Base-by-base conservation (phyloP, 2,113 vertebrate species). In the Glaucidium brasilianum region DNA sequence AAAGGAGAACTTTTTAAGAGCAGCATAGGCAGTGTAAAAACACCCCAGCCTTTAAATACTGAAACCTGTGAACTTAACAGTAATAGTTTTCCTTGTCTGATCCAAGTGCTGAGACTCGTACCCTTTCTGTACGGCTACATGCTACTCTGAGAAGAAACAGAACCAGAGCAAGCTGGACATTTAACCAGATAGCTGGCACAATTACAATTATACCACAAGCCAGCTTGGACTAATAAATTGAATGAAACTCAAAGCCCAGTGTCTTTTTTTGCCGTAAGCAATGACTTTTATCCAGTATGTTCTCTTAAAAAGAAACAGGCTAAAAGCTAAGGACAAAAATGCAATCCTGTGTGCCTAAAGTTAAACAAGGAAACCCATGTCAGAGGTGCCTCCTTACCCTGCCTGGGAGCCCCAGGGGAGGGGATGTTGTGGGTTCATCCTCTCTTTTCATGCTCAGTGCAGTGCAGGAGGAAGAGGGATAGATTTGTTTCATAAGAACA, bases 241-340 rank as follows among this genome's bases (percentile, higher is more conserved):
- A 91, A 81, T 58, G 88, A 95, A 95, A 96, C 84, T 95, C 83
- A 89, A 96, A 92, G 89, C 73, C 80, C 80, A 91, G 66, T 88
- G 92, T 90, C 90, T 93, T 89, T 94, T 91, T 93, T 83, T 2
- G 73, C 96, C 88, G n/a, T 50, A 68, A 78, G 96, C 88, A 95
- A 89, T 86, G 20, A 89, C 95, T 97, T 96, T 97, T 69, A 94
- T 95, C 92, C 96, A 95, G 76, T 76, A 91, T 82, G 79, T 92
- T 96, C 73, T 86, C 74, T 94, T 96, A 89, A 96, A 94, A 95
- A 90, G 94, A 95, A 97, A 94, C 94, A 97, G 95, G 58, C 92
- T 94, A 76, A 92, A 95, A 94, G 27, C 79, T 72, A 49, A 89
- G 49, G 77, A 92, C 80, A 87, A 72, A 79, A 96, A 96, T 75